Conservation (phyloP, 2,113 vertebrate genomes). For the Madoqua kirkii region DNA sequence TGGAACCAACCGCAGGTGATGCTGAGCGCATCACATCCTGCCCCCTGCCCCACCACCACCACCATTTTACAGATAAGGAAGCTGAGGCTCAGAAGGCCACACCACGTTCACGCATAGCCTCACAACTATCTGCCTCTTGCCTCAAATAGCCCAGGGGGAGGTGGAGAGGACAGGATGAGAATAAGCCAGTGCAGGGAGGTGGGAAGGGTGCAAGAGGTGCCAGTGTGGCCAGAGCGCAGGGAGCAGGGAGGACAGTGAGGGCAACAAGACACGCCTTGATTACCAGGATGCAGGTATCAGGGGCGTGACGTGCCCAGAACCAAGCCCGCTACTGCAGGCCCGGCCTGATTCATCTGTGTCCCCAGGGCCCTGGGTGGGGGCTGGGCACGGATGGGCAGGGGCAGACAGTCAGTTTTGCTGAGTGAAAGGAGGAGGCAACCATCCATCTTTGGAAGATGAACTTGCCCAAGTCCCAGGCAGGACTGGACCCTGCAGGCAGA, state of each 20-base stretch:
- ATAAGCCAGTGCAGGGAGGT: too few relatives aligned
- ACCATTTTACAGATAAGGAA: conserved; percentile 35
- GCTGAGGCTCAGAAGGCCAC: conserved; percentile 17
- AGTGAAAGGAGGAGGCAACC: neutral
- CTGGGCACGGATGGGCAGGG: too few relatives aligned
- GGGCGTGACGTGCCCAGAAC: too few relatives aligned
- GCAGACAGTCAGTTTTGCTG: conserved; percentile 10
- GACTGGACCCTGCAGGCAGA: conserved; percentile 37
- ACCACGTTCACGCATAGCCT: neutral
- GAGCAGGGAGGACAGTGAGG: too few relatives aligned
- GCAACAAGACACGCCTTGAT: too few relatives aligned
- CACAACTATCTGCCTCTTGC: neutral
- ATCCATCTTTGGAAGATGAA: neutral
- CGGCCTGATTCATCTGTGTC: too few relatives aligned
- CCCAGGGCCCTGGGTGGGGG: too few relatives aligned
- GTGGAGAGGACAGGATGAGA: too few relatives aligned
- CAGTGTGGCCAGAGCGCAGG: too few relatives aligned
- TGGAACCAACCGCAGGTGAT: neutral
- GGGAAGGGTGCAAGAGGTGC: too few relatives aligned
- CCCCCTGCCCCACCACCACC: neutral
- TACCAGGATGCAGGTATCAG: too few relatives aligned
- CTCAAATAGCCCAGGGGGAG: neutral
- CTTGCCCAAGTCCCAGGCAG: neutral
- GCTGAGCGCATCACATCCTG: neutral
- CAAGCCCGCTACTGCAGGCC: too few relatives aligned